phyloP scores from a whole-genome alignment of 2,888 invertebrate species.

The Antitype chi region DNA sequence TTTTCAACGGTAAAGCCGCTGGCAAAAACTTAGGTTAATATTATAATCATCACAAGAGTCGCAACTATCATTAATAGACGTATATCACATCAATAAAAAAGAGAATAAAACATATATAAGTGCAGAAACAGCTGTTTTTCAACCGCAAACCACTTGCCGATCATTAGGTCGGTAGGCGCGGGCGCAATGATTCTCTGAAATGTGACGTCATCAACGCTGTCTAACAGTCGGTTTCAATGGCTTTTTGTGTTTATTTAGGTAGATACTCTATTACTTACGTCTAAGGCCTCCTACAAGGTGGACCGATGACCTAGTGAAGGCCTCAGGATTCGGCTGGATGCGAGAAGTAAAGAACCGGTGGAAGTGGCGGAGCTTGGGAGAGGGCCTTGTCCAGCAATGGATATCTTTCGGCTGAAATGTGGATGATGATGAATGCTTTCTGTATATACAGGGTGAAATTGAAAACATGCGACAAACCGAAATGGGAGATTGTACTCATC shows the following conservation, averaged over 20 bases:
- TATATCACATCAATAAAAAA: not conserved
- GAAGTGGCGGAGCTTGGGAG: no score
- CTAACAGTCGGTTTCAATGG: slow-evolving; percentile 21
- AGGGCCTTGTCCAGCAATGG: no score
- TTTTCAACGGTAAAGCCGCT: no score
- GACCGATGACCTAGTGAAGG: no score
- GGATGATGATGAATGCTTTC: no score
- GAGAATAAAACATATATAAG: not conserved
- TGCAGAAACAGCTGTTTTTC: slow-evolving; percentile 39
- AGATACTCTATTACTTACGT: not conserved
- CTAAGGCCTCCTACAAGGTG: not conserved
- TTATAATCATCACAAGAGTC: not conserved
- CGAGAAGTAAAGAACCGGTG: no score
- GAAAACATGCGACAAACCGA: no score
- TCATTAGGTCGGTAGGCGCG: slow-evolving; percentile 30
- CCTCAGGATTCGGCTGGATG: no score
- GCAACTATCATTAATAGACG: not conserved
- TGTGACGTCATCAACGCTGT: slow-evolving; percentile 34
- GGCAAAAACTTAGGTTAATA: no score
- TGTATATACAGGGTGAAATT: no score
- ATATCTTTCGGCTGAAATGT: no score
- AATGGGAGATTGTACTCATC: no score
- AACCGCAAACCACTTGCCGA: slow-evolving; percentile 46
- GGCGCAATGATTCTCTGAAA: slow-evolving; percentile 45
- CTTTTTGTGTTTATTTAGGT: slow-evolving; percentile 7